phyloP scores from a whole-genome alignment of 1,140 invertebrate genomes.

The Apolygus lucorum region DNA sequence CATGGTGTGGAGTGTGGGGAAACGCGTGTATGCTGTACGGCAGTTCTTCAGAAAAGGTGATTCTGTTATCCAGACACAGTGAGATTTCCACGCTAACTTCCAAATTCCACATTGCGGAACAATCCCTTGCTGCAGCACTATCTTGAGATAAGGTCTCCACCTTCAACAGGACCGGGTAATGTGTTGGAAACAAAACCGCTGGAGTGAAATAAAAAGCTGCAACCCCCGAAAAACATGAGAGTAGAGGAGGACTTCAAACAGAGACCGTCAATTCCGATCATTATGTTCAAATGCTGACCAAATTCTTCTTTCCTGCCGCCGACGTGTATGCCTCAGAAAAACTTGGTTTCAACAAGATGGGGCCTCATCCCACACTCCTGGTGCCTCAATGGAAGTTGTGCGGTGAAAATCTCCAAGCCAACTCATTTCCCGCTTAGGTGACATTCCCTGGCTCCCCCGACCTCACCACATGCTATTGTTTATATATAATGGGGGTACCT shows the following conservation, averaged over 20 bases:
- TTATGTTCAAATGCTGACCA: neutral
- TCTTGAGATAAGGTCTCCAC: neutral
- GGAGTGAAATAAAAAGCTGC: neutral
- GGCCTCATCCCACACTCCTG: neutral
- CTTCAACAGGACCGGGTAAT: neutral
- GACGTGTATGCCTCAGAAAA: neutral
- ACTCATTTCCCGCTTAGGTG: neutral
- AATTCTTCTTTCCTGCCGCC: neutral
- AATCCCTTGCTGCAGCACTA: neutral
- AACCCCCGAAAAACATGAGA: neutral
- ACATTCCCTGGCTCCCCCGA: too few relatives aligned
- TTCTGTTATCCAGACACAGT: neutral
- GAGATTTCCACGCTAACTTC: neutral
- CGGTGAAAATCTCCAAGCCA: neutral
- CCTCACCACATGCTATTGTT: too few relatives aligned
- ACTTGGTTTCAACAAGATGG: too few relatives aligned
- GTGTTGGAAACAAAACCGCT: neutral
- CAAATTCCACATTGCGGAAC: neutral
- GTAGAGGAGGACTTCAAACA: neutral
- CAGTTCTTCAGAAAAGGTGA: neutral
- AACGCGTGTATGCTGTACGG: neutral
- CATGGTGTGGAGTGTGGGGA: neutral
- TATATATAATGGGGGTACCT: too few relatives aligned
- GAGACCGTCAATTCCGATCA: neutral
- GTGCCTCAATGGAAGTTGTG: neutral